Percentiles rank a stretch among this genome's conserved stretches.
phyloP scores from a whole-genome alignment of 2,888 invertebrate species.

The Habrosyne pyritoides region DNA sequence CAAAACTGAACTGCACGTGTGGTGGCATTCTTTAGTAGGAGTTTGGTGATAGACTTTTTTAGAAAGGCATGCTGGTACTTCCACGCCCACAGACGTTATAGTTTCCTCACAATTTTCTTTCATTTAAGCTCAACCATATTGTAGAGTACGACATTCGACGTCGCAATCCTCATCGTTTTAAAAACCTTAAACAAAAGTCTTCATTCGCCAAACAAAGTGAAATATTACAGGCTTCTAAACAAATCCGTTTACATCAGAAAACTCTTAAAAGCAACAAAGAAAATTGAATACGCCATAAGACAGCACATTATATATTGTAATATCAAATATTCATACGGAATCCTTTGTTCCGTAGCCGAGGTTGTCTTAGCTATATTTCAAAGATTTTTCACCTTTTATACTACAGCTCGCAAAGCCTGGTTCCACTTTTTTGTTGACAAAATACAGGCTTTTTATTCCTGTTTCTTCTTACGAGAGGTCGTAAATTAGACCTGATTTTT shows the following conservation, averaged over 20 bases:
- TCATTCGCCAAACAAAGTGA: not conserved
- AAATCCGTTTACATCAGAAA: constrained; percentile 24
- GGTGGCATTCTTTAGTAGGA: no score
- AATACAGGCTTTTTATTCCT: constrained; percentile 30
- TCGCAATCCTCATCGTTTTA: no score
- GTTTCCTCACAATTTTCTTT: no score
- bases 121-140: no score
- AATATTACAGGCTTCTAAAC: constrained; percentile 54
- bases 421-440: constrained; percentile 46
- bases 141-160: no score
- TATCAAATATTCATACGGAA: constrained; percentile 50
- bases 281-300: constrained; percentile 26
- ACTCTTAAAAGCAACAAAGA: constrained; percentile 26
- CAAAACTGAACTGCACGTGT: no score
- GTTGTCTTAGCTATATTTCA: constrained; percentile 26
- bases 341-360: constrained; percentile 19
- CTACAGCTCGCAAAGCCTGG: constrained; percentile 30
- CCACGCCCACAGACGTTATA: no score
- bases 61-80: no score
- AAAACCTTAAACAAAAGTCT: not conserved
- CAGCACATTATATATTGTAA: constrained; percentile 33
- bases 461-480: constrained; percentile 30
- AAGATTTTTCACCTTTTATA: constrained; percentile 47
- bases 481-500: constrained; percentile 17
- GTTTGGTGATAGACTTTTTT: no score